phyloP scores from a whole-genome alignment of 2,113 vertebrate species.

The Bungarus multicinctus region DNA sequence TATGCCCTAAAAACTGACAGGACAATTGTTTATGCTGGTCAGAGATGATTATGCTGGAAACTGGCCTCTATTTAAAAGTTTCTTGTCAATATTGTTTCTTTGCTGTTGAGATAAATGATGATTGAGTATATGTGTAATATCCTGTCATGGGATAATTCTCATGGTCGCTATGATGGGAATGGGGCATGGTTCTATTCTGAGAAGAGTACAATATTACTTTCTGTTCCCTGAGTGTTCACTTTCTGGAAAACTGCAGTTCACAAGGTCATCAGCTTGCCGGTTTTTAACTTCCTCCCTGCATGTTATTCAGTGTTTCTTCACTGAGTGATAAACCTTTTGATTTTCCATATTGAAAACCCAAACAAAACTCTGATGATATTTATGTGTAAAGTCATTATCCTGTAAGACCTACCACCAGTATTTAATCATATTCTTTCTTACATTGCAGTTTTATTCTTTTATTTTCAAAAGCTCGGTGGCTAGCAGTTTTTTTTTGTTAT shows the following conservation, averaged over 20 bases:
- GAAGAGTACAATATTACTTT: neutral
- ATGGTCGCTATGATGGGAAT: neutral
- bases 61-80: neutral
- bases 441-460: neutral
- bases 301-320: neutral
- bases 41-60: neutral
- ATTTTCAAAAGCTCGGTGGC: neutral
- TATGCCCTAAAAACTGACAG: neutral
- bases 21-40: neutral
- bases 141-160: neutral
- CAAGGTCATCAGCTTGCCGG: neutral
- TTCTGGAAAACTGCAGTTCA: neutral
- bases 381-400: neutral
- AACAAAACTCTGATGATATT: neutral
- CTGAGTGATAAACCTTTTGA: neutral
- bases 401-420: neutral
- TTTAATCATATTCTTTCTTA: neutral
- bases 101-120: neutral
- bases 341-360: neutral
- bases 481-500: neutral
- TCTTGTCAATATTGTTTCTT: neutral
- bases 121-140: neutral
- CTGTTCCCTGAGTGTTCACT: neutral
- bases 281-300: neutral
- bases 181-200: neutral